These are phyloP conservation scores for Chloropsis cyanopogon DNA, from an alignment of 2,113 vertebrate species.

Conservation along the genomic window DNA sequence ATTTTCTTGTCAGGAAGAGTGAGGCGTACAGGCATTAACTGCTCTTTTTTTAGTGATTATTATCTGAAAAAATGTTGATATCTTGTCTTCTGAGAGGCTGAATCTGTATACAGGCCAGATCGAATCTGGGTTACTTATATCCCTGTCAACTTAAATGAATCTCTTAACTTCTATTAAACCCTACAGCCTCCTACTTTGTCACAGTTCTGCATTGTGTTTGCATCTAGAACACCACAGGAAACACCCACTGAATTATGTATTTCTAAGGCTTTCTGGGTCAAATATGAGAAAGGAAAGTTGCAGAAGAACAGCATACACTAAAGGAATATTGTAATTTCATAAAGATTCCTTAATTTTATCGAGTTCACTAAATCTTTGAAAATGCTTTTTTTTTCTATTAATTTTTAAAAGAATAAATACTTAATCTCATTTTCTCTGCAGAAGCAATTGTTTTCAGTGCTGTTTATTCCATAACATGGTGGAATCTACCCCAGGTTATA, in stretches of 20 bases:
- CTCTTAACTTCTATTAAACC: slow-evolving; percentile 13
- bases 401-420: neutral
- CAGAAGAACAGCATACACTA: neutral
- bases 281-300: neutral
- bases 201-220: neutral
- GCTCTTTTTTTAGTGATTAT: neutral
- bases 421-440: neutral
- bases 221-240: slow-evolving; percentile 5
- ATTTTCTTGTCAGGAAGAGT: neutral
- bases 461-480: neutral
- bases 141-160: slow-evolving; percentile 25
- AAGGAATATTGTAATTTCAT: neutral
- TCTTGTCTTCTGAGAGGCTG: neutral
- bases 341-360: neutral
- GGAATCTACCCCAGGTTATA: neutral
- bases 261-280: slow-evolving; percentile 14
- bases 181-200: slow-evolving; percentile 10
- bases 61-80: neutral
- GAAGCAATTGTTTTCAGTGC: neutral
- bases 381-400: neutral
- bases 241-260: neutral
- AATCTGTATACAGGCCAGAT: slow-evolving; percentile 9
- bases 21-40: neutral
- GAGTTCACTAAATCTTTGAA: neutral
- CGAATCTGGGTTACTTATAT: neutral